A percentile compares a stretch with the other conserved stretches of the same genome.
Conservation (phyloP, 2,113 vertebrate genomes). For the Mastomys natalensis region DNA sequence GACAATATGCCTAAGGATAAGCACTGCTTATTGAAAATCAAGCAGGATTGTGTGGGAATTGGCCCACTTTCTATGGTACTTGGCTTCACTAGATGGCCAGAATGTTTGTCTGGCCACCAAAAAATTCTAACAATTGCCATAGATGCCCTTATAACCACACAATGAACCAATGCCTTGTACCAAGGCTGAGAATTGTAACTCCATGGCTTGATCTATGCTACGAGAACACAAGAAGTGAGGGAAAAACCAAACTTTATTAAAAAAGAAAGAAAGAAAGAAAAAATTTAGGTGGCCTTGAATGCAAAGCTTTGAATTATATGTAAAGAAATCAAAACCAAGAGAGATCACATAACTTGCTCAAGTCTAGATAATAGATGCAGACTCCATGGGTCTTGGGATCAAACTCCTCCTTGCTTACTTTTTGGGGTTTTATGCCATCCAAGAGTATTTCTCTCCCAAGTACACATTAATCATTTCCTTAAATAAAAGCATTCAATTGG, state of each 20-base stretch:
- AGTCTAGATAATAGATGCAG: neutral
- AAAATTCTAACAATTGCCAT: neutral
- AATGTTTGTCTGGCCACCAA: neutral
- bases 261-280: neutral
- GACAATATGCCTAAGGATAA: constrained; percentile 17
- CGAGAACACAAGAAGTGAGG: neutral
- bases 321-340: neutral
- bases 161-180: neutral
- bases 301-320: neutral
- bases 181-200: neutral
- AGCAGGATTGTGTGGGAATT: neutral
- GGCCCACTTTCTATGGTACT: neutral
- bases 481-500: constrained; percentile 12
- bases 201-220: neutral
- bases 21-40: neutral
- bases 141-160: neutral
- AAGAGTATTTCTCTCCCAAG: neutral
- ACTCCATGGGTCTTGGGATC: neutral
- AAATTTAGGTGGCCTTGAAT: neutral
- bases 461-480: constrained; percentile 11
- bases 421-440: neutral
- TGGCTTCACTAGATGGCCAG: constrained; percentile 19
- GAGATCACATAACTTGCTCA: neutral
- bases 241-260: neutral
- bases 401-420: neutral